These are phyloP conservation scores for Abscondita cerata DNA, from an alignment of 2,888 invertebrate genomes.

Conservation along the genomic window DNA sequence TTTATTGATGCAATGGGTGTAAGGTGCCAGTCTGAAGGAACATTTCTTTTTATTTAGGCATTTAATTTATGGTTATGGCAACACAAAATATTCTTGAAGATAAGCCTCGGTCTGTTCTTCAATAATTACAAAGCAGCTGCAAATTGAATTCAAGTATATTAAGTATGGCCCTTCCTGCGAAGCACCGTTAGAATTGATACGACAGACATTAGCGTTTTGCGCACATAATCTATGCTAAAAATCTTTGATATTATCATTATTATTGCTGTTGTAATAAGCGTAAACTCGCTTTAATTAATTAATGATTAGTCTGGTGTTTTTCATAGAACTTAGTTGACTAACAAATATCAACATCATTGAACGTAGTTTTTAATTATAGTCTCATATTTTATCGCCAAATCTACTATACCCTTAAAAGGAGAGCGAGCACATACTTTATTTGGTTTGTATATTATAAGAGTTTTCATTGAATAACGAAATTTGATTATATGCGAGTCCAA, in stretches of 20 bases:
- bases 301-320: slow-evolving; percentile 37
- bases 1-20: too few species aligned
- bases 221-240: slow-evolving; percentile 27
- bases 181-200: slow-evolving; percentile 24
- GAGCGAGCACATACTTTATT: slow-evolving; percentile 3
- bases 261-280: slow-evolving; percentile 43
- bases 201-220: slow-evolving; percentile 31
- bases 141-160: slow-evolving; percentile 28
- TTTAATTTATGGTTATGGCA: neutral
- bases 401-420: slow-evolving; percentile 14
- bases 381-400: slow-evolving; percentile 22
- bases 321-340: slow-evolving; percentile 31
- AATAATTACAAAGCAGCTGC: slow-evolving; percentile 31
- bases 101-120: slow-evolving; percentile 4
- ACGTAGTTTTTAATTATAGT: slow-evolving; percentile 37
- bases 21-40: too few species aligned
- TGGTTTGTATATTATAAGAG: neutral
- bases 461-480: slow-evolving; percentile 16
- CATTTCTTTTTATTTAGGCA: too few species aligned
- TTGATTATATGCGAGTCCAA: slow-evolving; percentile 22
- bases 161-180: slow-evolving; percentile 30
- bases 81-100: neutral
- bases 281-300: slow-evolving; percentile 37
- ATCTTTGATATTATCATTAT: slow-evolving; percentile 34
- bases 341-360: slow-evolving; percentile 37